Base-by-base conservation (phyloP, 2,888 invertebrate genomes). In the Dinocampus coccinellae region DNA sequence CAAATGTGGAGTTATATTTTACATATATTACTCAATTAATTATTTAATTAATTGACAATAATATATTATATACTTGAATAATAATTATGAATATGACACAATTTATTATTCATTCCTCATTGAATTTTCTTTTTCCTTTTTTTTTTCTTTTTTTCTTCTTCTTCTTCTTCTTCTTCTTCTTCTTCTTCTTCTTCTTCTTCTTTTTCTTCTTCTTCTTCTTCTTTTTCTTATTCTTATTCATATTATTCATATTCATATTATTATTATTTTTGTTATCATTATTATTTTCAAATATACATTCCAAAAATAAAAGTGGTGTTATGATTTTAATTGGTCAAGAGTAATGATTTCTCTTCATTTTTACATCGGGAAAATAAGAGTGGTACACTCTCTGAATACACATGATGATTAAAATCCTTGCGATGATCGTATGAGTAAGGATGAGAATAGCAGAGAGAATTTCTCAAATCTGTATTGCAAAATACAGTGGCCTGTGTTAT, bases 311-410 rank as follows among this genome's bases (percentile, higher is more conserved):
- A 55, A 26, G n/a, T 26, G 3, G 26, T 4, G n/a, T 24, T 33
- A n/a, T 33, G 2, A 34, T 16, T 34, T 58, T 16, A 58, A 47
- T 63, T 22, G 52, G 26, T 61, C 53, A 33, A 39, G n/a, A 71
- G 24, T 65, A 33, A 22, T 57, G 60, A 29, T 61, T 65, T 60
- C 11, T 39, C 52, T 60, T 22, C 55, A 11, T 61, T 20, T 26
- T 53, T 52, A 69, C 60, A 73, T 34, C 42, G 67, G 34, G 55
- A 60, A 26, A 73, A 42, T 33, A 82, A 73, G 22, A 83, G 75
- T 13, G 83, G 83, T 62, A 77, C 75, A 39, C 79, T 83, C 63
- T 83, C 82, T 26, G 81, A 77, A 72, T 73, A 75, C 57, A 66
- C 71, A 16, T 71, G 64, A 62, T 62, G 55, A 64, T 62, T 63